Evolutionary conservation across 2,113 vertebrate genomes (phyloP).

Genomic region (Vidua macroura): DNA sequence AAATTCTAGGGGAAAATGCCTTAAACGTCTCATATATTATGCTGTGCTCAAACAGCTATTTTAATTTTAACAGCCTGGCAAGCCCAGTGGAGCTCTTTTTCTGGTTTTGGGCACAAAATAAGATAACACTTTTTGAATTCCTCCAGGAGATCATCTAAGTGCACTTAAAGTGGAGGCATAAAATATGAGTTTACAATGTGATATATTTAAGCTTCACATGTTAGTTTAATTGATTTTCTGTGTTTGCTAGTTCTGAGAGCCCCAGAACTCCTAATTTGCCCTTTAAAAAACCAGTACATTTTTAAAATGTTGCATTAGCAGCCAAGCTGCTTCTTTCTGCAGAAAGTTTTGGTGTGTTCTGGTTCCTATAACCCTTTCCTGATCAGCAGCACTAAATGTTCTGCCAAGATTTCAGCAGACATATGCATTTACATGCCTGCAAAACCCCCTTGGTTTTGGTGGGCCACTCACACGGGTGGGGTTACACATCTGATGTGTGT

Average conservation of each 20-base stretch:
- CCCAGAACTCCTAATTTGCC: slow-evolving; percentile 59
- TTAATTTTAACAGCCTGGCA: slow-evolving; percentile 78
- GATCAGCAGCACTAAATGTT: not conserved
- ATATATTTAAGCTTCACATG: slow-evolving; percentile 66
- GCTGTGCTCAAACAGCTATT: slow-evolving; percentile 76
- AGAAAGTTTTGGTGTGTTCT: not conserved
- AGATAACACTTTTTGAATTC: slow-evolving; percentile 74
- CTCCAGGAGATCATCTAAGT: slow-evolving; percentile 73
- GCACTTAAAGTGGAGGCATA: slow-evolving; percentile 72
- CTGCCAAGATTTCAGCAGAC: not conserved
- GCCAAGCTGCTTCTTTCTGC: not conserved
- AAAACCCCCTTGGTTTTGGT: not conserved
- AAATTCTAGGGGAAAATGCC: slow-evolving; percentile 78
- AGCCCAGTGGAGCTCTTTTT: slow-evolving; percentile 74
- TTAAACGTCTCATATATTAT: slow-evolving; percentile 79
- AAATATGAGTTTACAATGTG: slow-evolving; percentile 70
- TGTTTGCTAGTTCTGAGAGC: slow-evolving; percentile 55
- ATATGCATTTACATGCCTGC: not conserved
- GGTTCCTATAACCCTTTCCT: not conserved
- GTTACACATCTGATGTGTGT: fast-evolving
- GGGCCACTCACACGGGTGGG: fast-evolving
- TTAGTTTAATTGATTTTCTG: slow-evolving; percentile 71
- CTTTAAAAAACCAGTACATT: slow-evolving; percentile 33
- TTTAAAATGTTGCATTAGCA: not conserved
- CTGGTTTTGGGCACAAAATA: slow-evolving; percentile 79